Percentiles rank a stretch among this genome's conserved stretches.
Evolutionary conservation across 2,113 vertebrate genomes (phyloP).

Genomic region (Dasyurus viverrinus): DNA sequence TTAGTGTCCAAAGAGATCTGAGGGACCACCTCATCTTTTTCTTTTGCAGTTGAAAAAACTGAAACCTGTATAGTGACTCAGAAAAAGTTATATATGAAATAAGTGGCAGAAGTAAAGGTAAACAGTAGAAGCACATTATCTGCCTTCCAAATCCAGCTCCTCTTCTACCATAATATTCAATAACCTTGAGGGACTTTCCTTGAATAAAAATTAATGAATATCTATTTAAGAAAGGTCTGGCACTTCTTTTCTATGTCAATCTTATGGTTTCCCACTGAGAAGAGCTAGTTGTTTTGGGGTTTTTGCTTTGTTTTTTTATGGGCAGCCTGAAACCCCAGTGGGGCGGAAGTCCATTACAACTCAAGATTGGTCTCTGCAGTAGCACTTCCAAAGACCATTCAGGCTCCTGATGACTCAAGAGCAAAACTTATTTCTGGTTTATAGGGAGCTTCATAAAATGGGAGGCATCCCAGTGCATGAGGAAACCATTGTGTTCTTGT

Average conservation of each 20-base stretch:
- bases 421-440: not conserved
- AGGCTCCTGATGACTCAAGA: not conserved
- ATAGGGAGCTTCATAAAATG: not conserved
- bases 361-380: not conserved
- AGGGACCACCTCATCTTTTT: not conserved
- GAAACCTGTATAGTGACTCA: not conserved
- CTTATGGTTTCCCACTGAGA: not conserved
- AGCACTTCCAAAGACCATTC: not conserved
- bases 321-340: not conserved
- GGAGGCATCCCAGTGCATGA: not conserved
- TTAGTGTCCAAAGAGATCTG: not conserved
- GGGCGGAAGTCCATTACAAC: not conserved
- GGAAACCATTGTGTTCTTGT: constrained; percentile 9
- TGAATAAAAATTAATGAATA: not conserved
- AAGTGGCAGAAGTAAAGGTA: not conserved
- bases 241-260: not conserved
- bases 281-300: not conserved
- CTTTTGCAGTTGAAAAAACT: not conserved
- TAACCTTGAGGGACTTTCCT: not conserved
- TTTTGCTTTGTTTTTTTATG: not conserved
- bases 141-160: too few relatives aligned
- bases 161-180: not conserved
- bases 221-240: not conserved
- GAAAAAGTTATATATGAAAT: not conserved
- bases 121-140: not conserved